Conservation (phyloP, 2,113 vertebrate genomes). For the Tragelaphus strepsiceros region DNA sequence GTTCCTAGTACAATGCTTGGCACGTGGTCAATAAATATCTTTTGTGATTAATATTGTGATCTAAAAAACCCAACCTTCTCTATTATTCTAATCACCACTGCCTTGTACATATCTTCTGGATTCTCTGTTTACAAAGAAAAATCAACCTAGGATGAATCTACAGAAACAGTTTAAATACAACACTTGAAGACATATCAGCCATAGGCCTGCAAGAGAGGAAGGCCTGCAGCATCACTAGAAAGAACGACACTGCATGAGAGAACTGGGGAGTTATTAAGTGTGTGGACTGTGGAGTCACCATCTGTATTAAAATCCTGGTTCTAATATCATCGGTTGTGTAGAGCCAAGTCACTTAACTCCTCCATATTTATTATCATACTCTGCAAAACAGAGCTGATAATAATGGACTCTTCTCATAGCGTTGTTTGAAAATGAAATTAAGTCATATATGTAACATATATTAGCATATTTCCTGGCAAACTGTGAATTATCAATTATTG, state of each 20-base stretch:
- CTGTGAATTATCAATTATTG: neutral
- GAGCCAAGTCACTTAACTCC: neutral
- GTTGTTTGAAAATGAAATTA: neutral
- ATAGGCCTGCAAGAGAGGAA: neutral
- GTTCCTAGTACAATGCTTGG: neutral
- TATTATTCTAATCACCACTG: neutral
- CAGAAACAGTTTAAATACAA: neutral
- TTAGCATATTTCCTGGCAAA: neutral
- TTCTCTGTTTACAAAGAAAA: neutral
- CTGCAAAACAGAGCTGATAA: neutral
- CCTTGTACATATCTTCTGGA: neutral
- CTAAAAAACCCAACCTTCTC: neutral
- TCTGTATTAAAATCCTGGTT: neutral
- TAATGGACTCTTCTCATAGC: neutral
- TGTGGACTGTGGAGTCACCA: neutral
- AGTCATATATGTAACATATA: neutral
- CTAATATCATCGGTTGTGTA: neutral
- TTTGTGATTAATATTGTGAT: neutral
- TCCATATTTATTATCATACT: neutral
- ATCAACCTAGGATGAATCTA: neutral
- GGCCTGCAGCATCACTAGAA: neutral
- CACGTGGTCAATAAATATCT: neutral
- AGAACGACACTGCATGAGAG: neutral
- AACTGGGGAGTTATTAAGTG: neutral
- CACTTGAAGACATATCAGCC: neutral